Conservation (phyloP, 2,888 invertebrate species). For the Palloptera scutellata region DNA sequence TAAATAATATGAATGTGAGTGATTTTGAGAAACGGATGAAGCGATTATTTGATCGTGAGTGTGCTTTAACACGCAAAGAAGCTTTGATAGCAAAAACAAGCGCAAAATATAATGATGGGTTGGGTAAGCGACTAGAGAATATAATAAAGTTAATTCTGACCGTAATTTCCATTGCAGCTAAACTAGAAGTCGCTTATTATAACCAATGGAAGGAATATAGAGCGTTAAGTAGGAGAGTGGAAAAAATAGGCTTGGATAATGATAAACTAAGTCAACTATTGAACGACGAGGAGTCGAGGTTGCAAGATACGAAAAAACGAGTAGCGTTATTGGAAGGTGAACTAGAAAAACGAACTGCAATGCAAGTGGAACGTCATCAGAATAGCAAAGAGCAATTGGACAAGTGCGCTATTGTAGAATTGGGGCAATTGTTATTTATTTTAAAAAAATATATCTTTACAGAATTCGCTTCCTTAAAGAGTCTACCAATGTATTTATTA, state of each 20-base stretch:
- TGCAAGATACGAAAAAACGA: constrained; percentile 12
- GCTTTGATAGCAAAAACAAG: constrained; percentile 25
- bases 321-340: constrained; percentile 9
- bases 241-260: too few species aligned
- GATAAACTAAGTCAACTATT: background rate
- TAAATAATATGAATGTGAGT: constrained; percentile 32
- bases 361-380: background rate
- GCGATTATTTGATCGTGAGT: constrained; percentile 30
- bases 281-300: background rate
- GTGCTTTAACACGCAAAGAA: constrained; percentile 28
- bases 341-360: constrained; percentile 23
- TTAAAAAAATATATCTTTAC: background rate
- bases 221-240: background rate
- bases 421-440: background rate
- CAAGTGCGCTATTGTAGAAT: background rate
- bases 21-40: constrained; percentile 34
- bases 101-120: constrained; percentile 15
- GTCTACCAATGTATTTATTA: constrained; percentile 34
- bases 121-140: background rate
- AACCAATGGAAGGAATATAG: background rate
- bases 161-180: background rate
- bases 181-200: background rate
- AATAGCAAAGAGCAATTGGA: background rate
- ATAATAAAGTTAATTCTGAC: background rate
- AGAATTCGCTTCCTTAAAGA: constrained; percentile 32